These are phyloP conservation scores for Poecile atricapillus DNA, from an alignment of 2,113 vertebrate genomes.

Conservation along the genomic window DNA sequence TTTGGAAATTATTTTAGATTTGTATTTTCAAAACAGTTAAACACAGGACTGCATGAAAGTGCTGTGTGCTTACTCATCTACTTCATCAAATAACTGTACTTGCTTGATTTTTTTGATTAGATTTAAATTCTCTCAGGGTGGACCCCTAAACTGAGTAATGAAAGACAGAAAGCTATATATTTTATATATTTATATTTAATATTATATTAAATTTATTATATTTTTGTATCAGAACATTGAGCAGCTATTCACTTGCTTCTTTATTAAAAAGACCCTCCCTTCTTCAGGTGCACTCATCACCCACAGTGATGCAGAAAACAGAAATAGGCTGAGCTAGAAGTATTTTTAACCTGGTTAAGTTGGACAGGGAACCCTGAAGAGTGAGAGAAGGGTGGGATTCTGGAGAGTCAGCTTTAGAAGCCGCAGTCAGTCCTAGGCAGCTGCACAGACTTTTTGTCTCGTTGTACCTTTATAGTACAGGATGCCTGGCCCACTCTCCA, in stretches of 20 bases:
- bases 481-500: not conserved
- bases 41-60: not conserved
- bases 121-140: not conserved
- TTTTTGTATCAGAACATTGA: not conserved
- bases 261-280: not conserved
- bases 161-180: not conserved
- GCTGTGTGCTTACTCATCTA: rapidly evolving
- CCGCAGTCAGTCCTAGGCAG: rapidly evolving
- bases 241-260: not conserved
- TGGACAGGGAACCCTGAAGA: not conserved
- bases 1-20: not conserved
- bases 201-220: too few species aligned
- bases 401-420: not conserved
- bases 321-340: not conserved
- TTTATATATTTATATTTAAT: too few species aligned
- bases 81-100: not conserved
- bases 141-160: not conserved
- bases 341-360: not conserved
- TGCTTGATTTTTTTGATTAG: not conserved
- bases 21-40: not conserved
- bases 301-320: rapidly evolving
- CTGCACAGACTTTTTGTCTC: rapidly evolving
- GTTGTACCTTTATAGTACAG: rapidly evolving
- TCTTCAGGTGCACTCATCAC: not conserved
- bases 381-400: not conserved